phyloP scores from a whole-genome alignment of 2,797 vertebrate genomes.

The Pelochelys cantorii region DNA sequence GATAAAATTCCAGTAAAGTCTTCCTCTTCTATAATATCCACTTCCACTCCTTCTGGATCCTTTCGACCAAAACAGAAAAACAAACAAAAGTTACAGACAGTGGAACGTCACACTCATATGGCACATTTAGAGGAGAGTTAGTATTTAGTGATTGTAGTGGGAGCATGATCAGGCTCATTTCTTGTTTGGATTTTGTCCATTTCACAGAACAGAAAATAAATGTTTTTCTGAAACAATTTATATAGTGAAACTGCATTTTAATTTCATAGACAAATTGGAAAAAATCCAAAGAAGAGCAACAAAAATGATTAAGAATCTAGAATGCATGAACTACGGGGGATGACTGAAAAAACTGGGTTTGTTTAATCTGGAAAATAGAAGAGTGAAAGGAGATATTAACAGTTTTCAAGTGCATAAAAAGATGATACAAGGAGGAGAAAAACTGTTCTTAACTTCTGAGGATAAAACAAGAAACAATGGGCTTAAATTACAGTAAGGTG shows the following conservation, averaged over 20 bases:
- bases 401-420: too few species aligned
- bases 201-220: not conserved
- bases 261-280: not conserved
- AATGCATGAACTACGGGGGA: too few species aligned
- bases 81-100: not conserved
- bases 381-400: too few species aligned
- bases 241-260: not conserved
- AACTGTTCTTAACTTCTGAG: too few species aligned
- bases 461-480: too few species aligned
- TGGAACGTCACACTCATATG: not conserved
- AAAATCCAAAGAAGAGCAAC: too few species aligned
- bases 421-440: too few species aligned
- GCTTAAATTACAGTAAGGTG: too few species aligned
- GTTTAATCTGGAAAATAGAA: too few species aligned
- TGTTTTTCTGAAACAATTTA: not conserved
- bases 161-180: fast-evolving
- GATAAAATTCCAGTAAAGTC: conserved; percentile 91
- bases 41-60: conserved; percentile 87
- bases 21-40: conserved; percentile 86
- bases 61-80: conserved; percentile 70
- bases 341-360: too few species aligned
- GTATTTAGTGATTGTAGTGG: not conserved
- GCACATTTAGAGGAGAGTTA: not conserved
- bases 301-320: too few species aligned
- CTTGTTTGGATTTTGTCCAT: not conserved